Base-by-base conservation (phyloP, 2,888 invertebrate species). In the Notodonta ziczac region DNA sequence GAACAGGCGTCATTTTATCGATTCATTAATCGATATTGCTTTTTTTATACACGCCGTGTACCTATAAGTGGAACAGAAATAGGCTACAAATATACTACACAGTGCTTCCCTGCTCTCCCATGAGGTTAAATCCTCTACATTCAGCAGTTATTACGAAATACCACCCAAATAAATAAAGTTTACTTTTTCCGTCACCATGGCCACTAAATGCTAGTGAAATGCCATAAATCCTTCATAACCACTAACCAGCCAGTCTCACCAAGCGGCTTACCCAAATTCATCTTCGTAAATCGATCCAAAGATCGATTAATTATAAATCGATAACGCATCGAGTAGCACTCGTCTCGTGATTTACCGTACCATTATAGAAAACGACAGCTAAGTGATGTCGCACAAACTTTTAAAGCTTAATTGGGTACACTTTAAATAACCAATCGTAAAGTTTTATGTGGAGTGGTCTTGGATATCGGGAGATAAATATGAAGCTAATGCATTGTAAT, bases 351-450 rank as follows among this genome's bases (percentile, higher is more conserved):
- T 91, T 89, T 88, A 91, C 82, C 82, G 78, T 73, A 76, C 77
- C 83, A 83, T 86, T 87, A 87, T 71, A 73, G 74, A 82, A 81
- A 82, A 76, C 76, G 82, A 82, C 87, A 82, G 82, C 80, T 58
- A 68, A 83, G 74, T 74, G 82, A 82, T 82, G 86, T 84, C 83
- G 79, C 80, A 73, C 78, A 74, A 70, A 81, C 83, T 84, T 54
- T 73, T 66, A 88, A 87, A 86, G 88, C 85, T 87, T 88, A 90
- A 90, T 91, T 88, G 85, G 86, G 72, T 83, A 72, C 65, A 55
- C 77, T 80, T 70, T 82, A 88, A 87, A 87, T 87, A 86, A 80
- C 78, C 72, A 80, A 84, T 83, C 86, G 83, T 87, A 84, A 87
- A 87, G 63, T 82, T 86, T 86, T 77, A 86, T 83, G 78, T 78